Conservation (phyloP, 2,888 invertebrate species). For the Sphaerolaimus hirsutus region DNA sequence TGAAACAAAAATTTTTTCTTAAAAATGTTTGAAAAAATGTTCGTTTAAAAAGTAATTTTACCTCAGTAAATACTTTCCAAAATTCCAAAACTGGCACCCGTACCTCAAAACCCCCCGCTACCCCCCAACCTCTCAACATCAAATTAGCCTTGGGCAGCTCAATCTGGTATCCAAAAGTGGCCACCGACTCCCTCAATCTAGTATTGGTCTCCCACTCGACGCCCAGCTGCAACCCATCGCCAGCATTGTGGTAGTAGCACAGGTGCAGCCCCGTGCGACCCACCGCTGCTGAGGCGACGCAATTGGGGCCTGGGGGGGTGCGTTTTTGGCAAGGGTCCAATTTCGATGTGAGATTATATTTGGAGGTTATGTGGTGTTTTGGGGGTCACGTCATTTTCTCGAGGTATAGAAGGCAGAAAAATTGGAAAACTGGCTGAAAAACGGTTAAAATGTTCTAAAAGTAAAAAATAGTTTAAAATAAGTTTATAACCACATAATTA, state of each 20-base stretch:
- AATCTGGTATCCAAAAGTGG: slow-evolving; percentile 69
- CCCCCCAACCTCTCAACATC: slow-evolving; percentile 54
- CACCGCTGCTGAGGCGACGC: slow-evolving; percentile 29
- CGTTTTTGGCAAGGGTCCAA: too few species aligned
- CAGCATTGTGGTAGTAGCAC: slow-evolving; percentile 75
- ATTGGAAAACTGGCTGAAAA: too few species aligned
- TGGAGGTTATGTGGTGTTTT: too few species aligned
- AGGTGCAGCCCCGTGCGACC: slow-evolving; percentile 55
- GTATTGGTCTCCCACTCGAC: slow-evolving; percentile 80
- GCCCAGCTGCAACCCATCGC: slow-evolving; percentile 45
- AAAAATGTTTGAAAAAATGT: too few species aligned
- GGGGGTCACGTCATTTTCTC: too few species aligned
- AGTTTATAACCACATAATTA: too few species aligned
- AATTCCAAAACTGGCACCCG: background rate
- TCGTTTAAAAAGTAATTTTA: too few species aligned
- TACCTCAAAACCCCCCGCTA: background rate
- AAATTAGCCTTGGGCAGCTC: slow-evolving; percentile 82
- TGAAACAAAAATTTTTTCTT: too few species aligned
- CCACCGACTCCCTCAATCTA: slow-evolving; percentile 50
- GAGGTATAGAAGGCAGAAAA: too few species aligned
- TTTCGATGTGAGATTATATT: too few species aligned
- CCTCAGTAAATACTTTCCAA: background rate
- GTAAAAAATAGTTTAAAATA: too few species aligned
- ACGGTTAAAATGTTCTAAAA: too few species aligned
- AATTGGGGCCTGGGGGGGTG: slow-evolving; percentile 32